Conservation (phyloP, 2,888 invertebrate genomes). For the Tigriopus californicus region DNA sequence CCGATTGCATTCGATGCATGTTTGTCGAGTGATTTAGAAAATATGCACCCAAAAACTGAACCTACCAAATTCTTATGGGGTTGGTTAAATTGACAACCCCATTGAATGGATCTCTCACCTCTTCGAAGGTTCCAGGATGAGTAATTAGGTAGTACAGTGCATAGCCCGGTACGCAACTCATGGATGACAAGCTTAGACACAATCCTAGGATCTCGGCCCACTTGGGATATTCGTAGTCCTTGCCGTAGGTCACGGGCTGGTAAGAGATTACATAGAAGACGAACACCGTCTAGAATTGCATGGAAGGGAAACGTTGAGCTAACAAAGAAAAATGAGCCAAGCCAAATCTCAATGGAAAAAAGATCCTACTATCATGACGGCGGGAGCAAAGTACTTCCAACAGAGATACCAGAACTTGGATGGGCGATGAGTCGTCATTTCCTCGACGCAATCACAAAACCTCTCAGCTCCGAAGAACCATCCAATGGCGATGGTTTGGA, state of each 20-base stretch:
- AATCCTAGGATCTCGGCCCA: constrained; percentile 44
- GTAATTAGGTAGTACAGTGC: constrained; percentile 38
- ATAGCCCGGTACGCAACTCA: constrained; percentile 44
- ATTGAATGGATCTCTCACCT: constrained; percentile 29
- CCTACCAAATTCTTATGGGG: too few species aligned
- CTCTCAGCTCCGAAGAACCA: constrained; percentile 40
- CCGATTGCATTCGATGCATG: too few species aligned
- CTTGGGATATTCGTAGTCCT: constrained; percentile 36
- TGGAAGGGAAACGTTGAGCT: neutral
- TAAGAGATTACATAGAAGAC: constrained; percentile 40
- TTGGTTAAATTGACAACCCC: too few species aligned
- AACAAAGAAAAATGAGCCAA: neutral
- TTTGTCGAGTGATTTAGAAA: too few species aligned
- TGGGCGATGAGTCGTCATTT: constrained; percentile 41
- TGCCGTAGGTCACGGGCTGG: constrained; percentile 38
- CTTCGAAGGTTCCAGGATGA: constrained; percentile 33
- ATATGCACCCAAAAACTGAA: too few species aligned
- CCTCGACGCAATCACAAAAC: constrained; percentile 39
- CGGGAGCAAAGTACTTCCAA: constrained; percentile 40
- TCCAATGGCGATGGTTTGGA: constrained; percentile 39
- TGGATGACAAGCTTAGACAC: constrained; percentile 40
- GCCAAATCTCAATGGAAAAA: neutral
- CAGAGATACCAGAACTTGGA: constrained; percentile 37
- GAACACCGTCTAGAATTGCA: constrained; percentile 39
- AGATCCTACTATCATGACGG: constrained; percentile 37